Evolutionary conservation across 2,888 invertebrate species (phyloP).

Genomic region (Agrochola litura): DNA sequence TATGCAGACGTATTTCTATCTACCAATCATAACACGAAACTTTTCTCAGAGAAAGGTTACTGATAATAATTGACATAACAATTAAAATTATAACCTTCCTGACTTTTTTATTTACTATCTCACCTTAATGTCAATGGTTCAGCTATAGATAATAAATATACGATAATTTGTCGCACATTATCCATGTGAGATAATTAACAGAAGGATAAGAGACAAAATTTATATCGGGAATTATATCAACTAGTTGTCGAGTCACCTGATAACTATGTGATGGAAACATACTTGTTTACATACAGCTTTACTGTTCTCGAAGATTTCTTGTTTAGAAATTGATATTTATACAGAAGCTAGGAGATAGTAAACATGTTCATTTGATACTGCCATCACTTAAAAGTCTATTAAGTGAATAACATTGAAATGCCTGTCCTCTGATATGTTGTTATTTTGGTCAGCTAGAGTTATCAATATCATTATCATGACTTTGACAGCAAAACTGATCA

Average conservation of each 20-base stretch:
- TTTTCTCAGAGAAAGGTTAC: constrained; percentile 9
- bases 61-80: constrained; percentile 15
- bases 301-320: constrained; percentile 38
- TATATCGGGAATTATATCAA: constrained; percentile 11
- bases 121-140: constrained; percentile 26
- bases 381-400: not conserved
- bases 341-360: not conserved
- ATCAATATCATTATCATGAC: not conserved
- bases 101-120: constrained; percentile 20
- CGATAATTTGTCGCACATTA: constrained; percentile 14
- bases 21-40: not conserved
- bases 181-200: constrained; percentile 8
- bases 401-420: not conserved
- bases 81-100: constrained; percentile 22
- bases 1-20: not conserved
- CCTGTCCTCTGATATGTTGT: not conserved
- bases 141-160: constrained; percentile 5
- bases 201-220: constrained; percentile 25
- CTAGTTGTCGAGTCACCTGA: constrained; percentile 19
- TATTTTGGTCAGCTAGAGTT: not conserved
- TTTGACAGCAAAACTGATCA: not conserved
- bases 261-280: constrained; percentile 33
- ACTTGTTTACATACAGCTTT: constrained; percentile 13
- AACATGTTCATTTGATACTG: not conserved
- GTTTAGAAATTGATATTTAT: constrained; percentile 6